Conservation (phyloP, 2,888 invertebrate genomes). For the Eilema caniola region DNA sequence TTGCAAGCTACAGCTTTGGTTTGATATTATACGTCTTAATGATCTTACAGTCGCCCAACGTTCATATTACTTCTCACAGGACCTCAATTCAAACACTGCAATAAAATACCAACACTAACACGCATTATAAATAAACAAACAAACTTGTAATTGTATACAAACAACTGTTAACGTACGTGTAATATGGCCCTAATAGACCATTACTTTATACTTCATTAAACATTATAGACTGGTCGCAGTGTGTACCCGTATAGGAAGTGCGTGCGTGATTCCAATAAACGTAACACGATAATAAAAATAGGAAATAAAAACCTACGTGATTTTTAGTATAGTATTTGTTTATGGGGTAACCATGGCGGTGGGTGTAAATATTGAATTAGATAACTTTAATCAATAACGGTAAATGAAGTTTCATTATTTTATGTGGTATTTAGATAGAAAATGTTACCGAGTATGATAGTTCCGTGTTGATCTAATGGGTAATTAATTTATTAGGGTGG, state of each 20-base stretch:
- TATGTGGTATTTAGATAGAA: slow-evolving; percentile 8
- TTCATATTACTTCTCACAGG: background rate
- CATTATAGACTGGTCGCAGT: slow-evolving; percentile 28
- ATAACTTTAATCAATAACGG: slow-evolving; percentile 21
- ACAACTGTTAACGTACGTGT: slow-evolving; percentile 22
- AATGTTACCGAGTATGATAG: slow-evolving; percentile 7
- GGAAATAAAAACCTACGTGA: slow-evolving; percentile 46
- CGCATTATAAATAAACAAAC: slow-evolving; percentile 11
- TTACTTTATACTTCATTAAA: slow-evolving; percentile 44
- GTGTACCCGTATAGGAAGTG: slow-evolving; percentile 44
- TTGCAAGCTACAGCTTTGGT: too few species aligned
- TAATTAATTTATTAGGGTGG: slow-evolving; percentile 12
- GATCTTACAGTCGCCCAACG: too few species aligned
- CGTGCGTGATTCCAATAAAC: slow-evolving; percentile 58
- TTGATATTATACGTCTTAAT: too few species aligned
- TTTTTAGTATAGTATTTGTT: slow-evolving; percentile 44
- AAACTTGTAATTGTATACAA: slow-evolving; percentile 21
- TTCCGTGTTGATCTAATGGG: slow-evolving; percentile 7
- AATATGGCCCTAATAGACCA: slow-evolving; percentile 29
- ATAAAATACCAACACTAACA: slow-evolving; percentile 3
- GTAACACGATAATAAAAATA: slow-evolving; percentile 51
- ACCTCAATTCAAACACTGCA: background rate
- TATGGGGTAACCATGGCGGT: slow-evolving; percentile 26
- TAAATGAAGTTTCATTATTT: slow-evolving; percentile 35
- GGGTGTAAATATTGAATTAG: slow-evolving; percentile 51